A percentile compares a stretch with the other conserved stretches of the same genome.
Evolutionary conservation across 1,140 invertebrate genomes (phyloP).

Genomic region (Zaprionus capensis): DNA sequence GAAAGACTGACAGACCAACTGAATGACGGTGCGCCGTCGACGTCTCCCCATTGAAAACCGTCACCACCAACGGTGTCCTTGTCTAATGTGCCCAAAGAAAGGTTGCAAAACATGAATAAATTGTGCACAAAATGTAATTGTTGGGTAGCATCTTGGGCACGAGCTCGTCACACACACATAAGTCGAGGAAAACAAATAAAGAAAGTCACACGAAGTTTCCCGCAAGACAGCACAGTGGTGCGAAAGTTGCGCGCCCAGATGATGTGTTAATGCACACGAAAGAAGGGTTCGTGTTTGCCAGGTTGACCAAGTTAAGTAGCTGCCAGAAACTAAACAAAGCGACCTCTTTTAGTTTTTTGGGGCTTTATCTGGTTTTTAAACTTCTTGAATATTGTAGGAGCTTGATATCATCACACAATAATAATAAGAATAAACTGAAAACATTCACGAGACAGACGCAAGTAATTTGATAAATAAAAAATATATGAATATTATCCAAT

Average conservation of each 20-base stretch:
- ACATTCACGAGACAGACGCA: too few relatives aligned
- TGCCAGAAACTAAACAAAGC: background rate
- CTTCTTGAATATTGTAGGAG: background rate
- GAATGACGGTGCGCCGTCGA: slow-evolving; percentile 27
- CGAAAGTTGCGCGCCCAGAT: slow-evolving; percentile 3
- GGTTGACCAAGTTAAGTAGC: slow-evolving; percentile 9
- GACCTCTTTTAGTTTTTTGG: background rate
- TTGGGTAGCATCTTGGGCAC: slow-evolving; percentile 66
- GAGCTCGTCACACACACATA: slow-evolving; percentile 14
- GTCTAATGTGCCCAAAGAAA: slow-evolving; percentile 45
- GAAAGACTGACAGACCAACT: slow-evolving; percentile 42
- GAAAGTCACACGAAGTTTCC: slow-evolving; percentile 29
- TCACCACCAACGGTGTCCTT: background rate
- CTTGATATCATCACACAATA: too few relatives aligned
- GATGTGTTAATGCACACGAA: slow-evolving; percentile 19
- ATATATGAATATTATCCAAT: too few relatives aligned
- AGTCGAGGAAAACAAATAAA: slow-evolving; percentile 67
- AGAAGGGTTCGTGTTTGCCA: slow-evolving; percentile 1
- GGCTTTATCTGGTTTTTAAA: background rate
- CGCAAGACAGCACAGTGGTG: slow-evolving; percentile 10
- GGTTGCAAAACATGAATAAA: slow-evolving; percentile 73
- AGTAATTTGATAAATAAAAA: too few relatives aligned
- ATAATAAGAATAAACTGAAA: too few relatives aligned
- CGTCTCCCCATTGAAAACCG: slow-evolving; percentile 57
- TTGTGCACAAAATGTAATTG: slow-evolving; percentile 72